Evolutionary conservation across 2,113 vertebrate genomes (phyloP).

Genomic region (Eudyptes chrysolophus): DNA sequence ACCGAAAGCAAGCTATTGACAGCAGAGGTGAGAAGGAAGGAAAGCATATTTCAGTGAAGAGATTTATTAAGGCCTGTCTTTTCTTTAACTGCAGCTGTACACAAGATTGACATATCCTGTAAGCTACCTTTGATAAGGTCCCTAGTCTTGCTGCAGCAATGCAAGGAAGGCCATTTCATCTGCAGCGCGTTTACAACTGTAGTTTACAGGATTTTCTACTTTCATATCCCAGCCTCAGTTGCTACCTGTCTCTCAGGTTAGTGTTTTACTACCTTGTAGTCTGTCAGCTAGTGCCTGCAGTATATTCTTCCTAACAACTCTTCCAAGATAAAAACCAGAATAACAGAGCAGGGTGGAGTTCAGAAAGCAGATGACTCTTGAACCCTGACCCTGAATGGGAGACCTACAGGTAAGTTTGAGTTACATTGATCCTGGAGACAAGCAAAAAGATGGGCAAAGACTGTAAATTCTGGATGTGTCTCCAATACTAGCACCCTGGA

Average conservation of each 20-base stretch:
- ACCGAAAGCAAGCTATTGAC: not conserved
- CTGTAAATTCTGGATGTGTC: not conserved
- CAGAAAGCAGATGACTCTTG: not conserved
- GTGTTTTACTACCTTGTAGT: not conserved
- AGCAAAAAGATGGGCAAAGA: not conserved
- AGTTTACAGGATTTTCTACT: conserved; percentile 2
- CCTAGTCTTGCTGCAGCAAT: not conserved
- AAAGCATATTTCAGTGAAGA: conserved; percentile 18
- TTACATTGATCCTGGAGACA: not conserved
- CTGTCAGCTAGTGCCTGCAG: not conserved
- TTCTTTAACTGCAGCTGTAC: conserved; percentile 52
- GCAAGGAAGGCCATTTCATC: conserved; percentile 15
- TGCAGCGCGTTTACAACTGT: conserved; percentile 9
- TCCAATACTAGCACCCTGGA: not conserved
- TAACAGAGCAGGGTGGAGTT: not conserved
- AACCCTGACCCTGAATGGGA: not conserved
- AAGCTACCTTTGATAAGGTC: conserved; percentile 26
- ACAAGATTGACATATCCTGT: conserved; percentile 36
- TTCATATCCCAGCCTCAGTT: not conserved
- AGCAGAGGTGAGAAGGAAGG: conserved; percentile 14
- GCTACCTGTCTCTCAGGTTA: conserved; percentile 12
- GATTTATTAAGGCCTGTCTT: conserved; percentile 41
- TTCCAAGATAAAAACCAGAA: not conserved
- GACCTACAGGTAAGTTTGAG: not conserved
- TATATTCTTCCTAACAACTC: not conserved